These are phyloP conservation scores for Dendrocopos noguchii DNA, from an alignment of 2,113 vertebrate species.

Conservation along the genomic window DNA sequence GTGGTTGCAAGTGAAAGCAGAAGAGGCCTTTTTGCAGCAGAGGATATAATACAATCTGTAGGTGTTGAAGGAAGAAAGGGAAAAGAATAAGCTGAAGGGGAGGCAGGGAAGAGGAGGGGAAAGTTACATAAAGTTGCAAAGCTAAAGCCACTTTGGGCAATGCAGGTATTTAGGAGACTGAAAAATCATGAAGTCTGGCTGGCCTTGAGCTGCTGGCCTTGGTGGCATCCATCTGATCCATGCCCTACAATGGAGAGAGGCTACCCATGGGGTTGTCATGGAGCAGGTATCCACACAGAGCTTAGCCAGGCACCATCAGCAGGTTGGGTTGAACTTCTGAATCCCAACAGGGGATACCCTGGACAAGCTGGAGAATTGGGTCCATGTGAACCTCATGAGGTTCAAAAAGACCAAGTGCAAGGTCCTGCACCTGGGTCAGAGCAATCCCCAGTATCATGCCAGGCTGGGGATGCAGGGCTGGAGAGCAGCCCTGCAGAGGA, in stretches of 20 bases:
- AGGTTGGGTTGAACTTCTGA: fast-evolving
- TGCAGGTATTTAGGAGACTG: not conserved
- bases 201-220: not conserved
- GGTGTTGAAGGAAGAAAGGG: constrained; percentile 34
- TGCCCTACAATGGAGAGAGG: not conserved
- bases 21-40: constrained; percentile 11
- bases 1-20: constrained; percentile 6
- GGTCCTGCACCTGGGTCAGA: no score
- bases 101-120: not conserved
- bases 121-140: constrained; percentile 40
- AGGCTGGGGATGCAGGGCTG: no score
- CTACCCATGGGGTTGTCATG: fast-evolving
- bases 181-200: not conserved
- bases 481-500: no score
- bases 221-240: not conserved
- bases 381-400: no score
- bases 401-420: no score
- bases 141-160: not conserved
- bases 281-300: not conserved
- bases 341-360: not conserved
- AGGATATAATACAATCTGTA: constrained; percentile 35
- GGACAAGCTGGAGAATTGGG: no score
- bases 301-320: fast-evolving
- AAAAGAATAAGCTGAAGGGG: not conserved
- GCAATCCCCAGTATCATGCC: no score